Conservation (phyloP, 2,113 vertebrate genomes). For the Columbina picui region DNA sequence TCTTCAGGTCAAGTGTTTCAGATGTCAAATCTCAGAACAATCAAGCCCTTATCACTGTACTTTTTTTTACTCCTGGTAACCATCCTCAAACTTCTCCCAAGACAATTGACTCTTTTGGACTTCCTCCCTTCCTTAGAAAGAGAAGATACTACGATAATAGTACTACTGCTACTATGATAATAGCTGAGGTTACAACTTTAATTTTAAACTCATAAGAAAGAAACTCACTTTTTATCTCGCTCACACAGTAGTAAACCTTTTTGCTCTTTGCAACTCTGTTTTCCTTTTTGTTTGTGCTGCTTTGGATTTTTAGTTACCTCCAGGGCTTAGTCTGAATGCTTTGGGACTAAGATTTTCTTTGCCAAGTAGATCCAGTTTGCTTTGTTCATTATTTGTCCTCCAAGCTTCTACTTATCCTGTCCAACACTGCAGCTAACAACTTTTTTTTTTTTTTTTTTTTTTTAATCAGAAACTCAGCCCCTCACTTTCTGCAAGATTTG, state of each 20-base stretch:
- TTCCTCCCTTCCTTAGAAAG: neutral
- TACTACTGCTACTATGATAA: neutral
- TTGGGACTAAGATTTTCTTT: neutral
- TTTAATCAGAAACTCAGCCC: neutral
- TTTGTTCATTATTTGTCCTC: neutral
- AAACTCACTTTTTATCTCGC: neutral
- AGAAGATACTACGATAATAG: too few relatives aligned
- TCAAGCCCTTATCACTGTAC: fast-evolving
- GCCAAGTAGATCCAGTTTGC: neutral
- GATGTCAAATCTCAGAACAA: neutral
- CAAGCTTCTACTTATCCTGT: neutral
- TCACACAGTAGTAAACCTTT: neutral
- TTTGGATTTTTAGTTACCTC: neutral
- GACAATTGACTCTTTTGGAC: neutral
- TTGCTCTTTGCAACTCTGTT: neutral
- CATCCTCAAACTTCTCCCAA: neutral
- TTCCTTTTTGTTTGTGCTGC: neutral
- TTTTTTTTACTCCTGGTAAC: neutral
- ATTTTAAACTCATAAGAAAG: neutral
- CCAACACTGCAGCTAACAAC: neutral
- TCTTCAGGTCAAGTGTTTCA: neutral
- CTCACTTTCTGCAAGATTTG: neutral
- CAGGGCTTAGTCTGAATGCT: neutral
- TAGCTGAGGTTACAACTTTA: neutral
- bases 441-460: too few relatives aligned